Evolutionary conservation across 2,888 invertebrate genomes (phyloP).

Genomic region (Hypselothyrea guttata): DNA sequence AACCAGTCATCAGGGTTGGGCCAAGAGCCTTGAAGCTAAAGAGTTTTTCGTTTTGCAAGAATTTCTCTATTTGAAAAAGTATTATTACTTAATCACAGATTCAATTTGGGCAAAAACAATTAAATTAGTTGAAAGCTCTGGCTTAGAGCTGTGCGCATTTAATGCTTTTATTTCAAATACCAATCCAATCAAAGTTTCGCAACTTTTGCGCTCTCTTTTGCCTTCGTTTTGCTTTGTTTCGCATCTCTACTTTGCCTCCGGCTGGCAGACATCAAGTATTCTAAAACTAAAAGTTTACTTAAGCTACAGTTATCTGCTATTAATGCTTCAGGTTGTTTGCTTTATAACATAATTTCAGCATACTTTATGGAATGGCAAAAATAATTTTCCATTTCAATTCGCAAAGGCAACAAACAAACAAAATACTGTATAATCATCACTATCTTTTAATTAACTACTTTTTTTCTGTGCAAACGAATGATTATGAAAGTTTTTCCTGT

Average conservation of each 20-base stretch:
- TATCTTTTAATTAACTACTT: slow-evolving; percentile 57
- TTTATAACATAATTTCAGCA: slow-evolving; percentile 18
- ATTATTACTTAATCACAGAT: not conserved
- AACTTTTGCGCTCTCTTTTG: not conserved
- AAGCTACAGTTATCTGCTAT: slow-evolving; percentile 12
- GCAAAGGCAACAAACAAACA: slow-evolving; percentile 9
- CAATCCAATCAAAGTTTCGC: not conserved
- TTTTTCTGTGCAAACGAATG: slow-evolving; percentile 16
- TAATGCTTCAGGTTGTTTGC: slow-evolving; percentile 21
- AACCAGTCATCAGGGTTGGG: slow-evolving; percentile 55
- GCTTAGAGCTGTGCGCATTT: too few relatives aligned
- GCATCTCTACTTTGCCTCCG: not conserved
- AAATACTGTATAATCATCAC: slow-evolving; percentile 33
- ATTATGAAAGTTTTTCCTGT: slow-evolving; percentile 29
- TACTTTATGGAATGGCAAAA: slow-evolving; percentile 9
- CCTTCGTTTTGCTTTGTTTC: not conserved
- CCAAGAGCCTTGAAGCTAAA: not conserved
- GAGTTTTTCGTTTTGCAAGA: not conserved
- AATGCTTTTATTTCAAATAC: not conserved
- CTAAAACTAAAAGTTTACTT: slow-evolving; percentile 4
- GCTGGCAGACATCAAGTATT: slow-evolving; percentile 6
- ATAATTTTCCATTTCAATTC: slow-evolving; percentile 31
- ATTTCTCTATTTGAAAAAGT: too few relatives aligned
- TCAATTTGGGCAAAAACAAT: not conserved
- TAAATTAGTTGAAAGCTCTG: too few relatives aligned